Evolutionary conservation across 2,113 vertebrate genomes (phyloP).

Genomic region (Sclerurus mexicanus): DNA sequence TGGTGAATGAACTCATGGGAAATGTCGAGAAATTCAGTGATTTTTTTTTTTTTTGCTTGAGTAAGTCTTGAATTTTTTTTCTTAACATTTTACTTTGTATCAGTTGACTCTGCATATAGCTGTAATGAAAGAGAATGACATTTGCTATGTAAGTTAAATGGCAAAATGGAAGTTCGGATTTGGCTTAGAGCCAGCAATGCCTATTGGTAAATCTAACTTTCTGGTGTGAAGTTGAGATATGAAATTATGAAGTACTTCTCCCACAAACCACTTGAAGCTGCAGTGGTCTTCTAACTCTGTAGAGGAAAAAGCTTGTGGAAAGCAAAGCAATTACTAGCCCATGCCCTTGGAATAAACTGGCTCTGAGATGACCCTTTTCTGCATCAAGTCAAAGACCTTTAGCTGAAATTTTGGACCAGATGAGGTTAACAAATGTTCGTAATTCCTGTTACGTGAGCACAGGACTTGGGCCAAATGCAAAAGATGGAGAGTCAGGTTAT

Average conservation of each 20-base stretch:
- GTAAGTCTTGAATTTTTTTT: not conserved
- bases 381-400: not conserved
- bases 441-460: not conserved
- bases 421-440: not conserved
- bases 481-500: not conserved
- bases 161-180: not conserved
- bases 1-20: not conserved
- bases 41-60: not conserved
- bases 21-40: not conserved
- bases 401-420: not conserved
- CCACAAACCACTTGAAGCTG: not conserved
- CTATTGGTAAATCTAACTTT: not conserved
- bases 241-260: not conserved
- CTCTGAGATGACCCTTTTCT: not conserved
- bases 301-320: not conserved
- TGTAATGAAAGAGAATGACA: not conserved
- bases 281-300: accelerated
- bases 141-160: not conserved
- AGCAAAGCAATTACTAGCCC: not conserved
- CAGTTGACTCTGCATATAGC: not conserved
- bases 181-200: not conserved
- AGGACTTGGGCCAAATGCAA: not conserved
- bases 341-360: not conserved
- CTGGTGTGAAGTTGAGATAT: not conserved
- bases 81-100: not conserved